These are phyloP conservation scores for Melanocharis versteri DNA, from an alignment of 2,113 vertebrate species.

Conservation along the genomic window DNA sequence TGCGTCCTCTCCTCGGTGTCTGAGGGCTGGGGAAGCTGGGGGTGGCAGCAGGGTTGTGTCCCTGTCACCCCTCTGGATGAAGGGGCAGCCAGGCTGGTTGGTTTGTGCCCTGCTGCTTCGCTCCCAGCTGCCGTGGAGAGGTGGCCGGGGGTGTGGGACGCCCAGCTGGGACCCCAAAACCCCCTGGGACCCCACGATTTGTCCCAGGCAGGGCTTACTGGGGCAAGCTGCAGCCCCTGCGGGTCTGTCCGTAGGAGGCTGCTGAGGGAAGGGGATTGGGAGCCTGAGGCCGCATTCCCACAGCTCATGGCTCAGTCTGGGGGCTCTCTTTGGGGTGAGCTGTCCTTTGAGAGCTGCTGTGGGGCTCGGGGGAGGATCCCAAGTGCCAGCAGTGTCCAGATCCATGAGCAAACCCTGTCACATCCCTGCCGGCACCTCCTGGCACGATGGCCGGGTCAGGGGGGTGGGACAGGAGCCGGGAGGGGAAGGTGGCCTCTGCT, in stretches of 20 bases:
- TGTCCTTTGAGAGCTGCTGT: background rate
- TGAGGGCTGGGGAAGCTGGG: background rate
- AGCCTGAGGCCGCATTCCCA: accelerated
- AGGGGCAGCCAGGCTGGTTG: background rate
- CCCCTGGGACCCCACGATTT: background rate
- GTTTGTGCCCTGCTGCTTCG: background rate
- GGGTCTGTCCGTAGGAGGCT: background rate
- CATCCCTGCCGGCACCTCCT: background rate
- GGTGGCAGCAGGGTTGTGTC: background rate
- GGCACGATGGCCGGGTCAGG: accelerated
- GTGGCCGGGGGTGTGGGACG: accelerated
- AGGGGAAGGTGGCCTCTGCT: background rate
- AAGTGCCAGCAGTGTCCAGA: accelerated
- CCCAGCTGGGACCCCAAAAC: background rate
- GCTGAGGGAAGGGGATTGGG: accelerated
- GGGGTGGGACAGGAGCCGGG: background rate
- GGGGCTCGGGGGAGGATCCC: background rate
- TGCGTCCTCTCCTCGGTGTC: background rate
- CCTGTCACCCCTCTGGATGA: accelerated
- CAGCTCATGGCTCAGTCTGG: accelerated
- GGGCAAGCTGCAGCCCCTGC: background rate
- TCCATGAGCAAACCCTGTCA: background rate
- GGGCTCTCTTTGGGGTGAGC: background rate
- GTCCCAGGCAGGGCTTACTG: background rate
- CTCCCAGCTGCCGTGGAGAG: accelerated